phyloP scores from a whole-genome alignment of 2,113 vertebrate species.

The Engraulis encrasicolus region DNA sequence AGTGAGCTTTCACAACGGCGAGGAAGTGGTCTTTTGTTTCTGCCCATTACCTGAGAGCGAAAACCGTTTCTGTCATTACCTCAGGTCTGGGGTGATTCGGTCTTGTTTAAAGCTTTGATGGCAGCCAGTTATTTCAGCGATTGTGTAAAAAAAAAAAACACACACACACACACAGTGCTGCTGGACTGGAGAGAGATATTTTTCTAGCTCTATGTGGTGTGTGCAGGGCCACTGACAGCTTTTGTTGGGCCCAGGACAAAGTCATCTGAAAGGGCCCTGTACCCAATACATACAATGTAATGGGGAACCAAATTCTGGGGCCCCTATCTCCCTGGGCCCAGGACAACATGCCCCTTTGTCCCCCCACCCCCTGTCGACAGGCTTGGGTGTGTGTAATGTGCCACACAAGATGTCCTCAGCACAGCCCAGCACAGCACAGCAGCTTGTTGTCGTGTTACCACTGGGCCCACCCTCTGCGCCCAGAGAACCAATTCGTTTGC shows the following conservation, averaged over 20 bases:
- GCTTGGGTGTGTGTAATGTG: conserved; percentile 62
- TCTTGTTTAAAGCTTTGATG: conserved; percentile 69
- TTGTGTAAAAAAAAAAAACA: no score
- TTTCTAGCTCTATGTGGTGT: conserved; percentile 52
- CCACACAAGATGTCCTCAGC: conserved; percentile 58
- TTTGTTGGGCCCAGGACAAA: no score
- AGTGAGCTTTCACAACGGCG: conserved; percentile 65
- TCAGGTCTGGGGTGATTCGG: conserved; percentile 58
- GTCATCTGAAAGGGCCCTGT: no score
- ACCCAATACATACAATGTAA: no score
- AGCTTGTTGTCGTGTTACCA: conserved; percentile 61
- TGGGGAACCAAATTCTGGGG: no score
- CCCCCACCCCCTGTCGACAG: no score
- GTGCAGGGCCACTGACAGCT: conserved; percentile 67
- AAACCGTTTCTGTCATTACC: conserved; percentile 61
- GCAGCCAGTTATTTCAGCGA: conserved; percentile 65
- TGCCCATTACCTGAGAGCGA: conserved; percentile 56
- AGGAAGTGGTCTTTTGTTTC: conserved; percentile 61
- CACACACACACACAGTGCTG: no score
- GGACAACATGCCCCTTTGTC: no score
- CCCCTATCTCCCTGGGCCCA: no score
- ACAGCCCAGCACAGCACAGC: no score
- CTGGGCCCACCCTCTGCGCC: conserved; percentile 71
- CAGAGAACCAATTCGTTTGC: conserved; percentile 69
- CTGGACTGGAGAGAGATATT: no score